Percentiles rank a stretch among this genome's conserved stretches.
Conservation (phyloP, 2,888 invertebrate genomes). For the Mylabris sibirica region DNA sequence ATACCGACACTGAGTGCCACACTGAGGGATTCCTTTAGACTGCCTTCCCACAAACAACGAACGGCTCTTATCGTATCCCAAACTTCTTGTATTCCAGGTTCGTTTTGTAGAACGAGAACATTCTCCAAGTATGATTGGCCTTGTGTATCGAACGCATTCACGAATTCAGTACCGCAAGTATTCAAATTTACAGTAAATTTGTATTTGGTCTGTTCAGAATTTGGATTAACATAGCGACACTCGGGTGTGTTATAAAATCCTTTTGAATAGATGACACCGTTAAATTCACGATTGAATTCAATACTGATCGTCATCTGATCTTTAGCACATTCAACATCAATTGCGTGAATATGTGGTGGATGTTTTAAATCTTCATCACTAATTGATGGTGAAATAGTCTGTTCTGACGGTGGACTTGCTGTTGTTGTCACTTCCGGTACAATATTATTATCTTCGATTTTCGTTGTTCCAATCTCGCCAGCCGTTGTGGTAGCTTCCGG, state of each 20-base stretch:
- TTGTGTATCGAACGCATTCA: constrained; percentile 77
- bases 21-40: constrained; percentile 76
- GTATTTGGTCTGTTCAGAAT: constrained; percentile 73
- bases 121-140: constrained; percentile 83
- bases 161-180: constrained; percentile 80
- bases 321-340: constrained; percentile 80
- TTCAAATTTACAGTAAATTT: constrained; percentile 78
- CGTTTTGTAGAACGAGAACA: constrained; percentile 79
- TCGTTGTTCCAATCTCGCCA: constrained; percentile 30
- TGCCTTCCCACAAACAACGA: constrained; percentile 83
- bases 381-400: constrained; percentile 33
- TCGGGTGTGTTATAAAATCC: constrained; percentile 71
- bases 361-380: constrained; percentile 71
- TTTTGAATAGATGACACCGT: constrained; percentile 83
- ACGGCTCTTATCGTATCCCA: constrained; percentile 83
- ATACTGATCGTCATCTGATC: constrained; percentile 84
- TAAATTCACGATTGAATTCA: constrained; percentile 78
- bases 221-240: constrained; percentile 77
- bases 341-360: constrained; percentile 78
- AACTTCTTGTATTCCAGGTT: constrained; percentile 76
- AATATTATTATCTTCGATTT: constrained; percentile 33
- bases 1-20: constrained; percentile 80
- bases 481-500: constrained; percentile 29
- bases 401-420: constrained; percentile 32
- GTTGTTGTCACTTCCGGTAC: constrained; percentile 26